Evolutionary conservation across 2,888 invertebrate species (phyloP).

Genomic region (Syritta pipiens): DNA sequence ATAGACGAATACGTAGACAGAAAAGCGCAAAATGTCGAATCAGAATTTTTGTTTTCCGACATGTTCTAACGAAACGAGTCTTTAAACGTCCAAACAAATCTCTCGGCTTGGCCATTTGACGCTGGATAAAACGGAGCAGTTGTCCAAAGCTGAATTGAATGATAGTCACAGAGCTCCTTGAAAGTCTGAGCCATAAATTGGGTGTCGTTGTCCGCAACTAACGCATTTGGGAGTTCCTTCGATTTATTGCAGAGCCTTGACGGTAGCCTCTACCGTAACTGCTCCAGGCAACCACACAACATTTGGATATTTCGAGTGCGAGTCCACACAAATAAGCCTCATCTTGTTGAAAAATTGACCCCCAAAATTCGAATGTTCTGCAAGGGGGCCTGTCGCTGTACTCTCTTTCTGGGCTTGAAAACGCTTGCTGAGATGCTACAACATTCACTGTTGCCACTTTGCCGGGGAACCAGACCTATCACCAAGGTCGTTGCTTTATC

Average conservation of each 20-base stretch:
- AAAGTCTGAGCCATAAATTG: constrained; percentile 67
- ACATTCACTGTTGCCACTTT: constrained; percentile 20
- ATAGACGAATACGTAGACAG: constrained; percentile 22
- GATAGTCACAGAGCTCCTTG: constrained; percentile 59
- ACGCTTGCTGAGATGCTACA: constrained; percentile 14
- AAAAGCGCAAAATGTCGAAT: constrained; percentile 16
- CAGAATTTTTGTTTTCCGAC: constrained; percentile 1
- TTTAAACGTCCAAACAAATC: constrained; percentile 46
- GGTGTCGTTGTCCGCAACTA: constrained; percentile 70
- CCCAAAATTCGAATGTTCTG: constrained; percentile 15
- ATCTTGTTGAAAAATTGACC: constrained; percentile 31
- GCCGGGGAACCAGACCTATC: constrained; percentile 14
- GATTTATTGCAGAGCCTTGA: constrained; percentile 51
- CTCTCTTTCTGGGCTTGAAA: constrained; percentile 14
- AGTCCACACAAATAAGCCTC: constrained; percentile 38
- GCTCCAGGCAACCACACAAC: constrained; percentile 11
- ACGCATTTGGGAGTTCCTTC: constrained; percentile 69
- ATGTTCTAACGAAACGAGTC: constrained; percentile 25
- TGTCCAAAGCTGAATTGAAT: constrained; percentile 70
- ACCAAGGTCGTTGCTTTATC: constrained; percentile 19
- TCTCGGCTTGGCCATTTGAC: constrained; percentile 69
- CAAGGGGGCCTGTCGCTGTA: constrained; percentile 3
- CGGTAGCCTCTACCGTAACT: no score
- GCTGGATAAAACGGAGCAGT: constrained; percentile 67
- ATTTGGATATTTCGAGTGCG: constrained; percentile 27